phyloP scores from a whole-genome alignment of 2,797 vertebrate genomes.

The Darevskia mixta region DNA sequence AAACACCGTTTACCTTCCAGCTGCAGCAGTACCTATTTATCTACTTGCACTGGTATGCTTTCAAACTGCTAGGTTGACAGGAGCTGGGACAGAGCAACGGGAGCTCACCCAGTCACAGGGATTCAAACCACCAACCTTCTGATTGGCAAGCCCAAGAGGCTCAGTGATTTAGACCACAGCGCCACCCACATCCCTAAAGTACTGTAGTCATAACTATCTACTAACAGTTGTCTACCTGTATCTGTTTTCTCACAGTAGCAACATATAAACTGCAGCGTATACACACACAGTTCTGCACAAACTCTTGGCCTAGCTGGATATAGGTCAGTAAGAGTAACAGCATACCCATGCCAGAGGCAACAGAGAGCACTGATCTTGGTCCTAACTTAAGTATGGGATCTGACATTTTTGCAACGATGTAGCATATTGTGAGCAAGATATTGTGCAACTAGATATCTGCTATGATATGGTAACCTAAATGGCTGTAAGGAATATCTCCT shows the following conservation, averaged over 20 bases:
- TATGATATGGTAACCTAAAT: background rate
- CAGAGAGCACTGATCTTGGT: background rate
- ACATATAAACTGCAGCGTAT: background rate
- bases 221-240: background rate
- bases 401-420: background rate
- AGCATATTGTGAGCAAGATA: background rate
- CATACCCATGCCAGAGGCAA: background rate
- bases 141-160: no score
- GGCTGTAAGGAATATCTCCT: background rate
- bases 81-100: no score
- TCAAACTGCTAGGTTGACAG: no score
- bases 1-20: no score
- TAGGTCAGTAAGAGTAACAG: background rate
- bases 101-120: no score
- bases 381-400: background rate
- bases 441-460: background rate
- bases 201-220: background rate
- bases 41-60: no score
- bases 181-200: no score
- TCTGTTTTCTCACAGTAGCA: background rate
- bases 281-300: background rate
- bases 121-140: no score
- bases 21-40: no score
- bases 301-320: background rate
- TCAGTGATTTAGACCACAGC: no score